Evolutionary conservation across 1,140 invertebrate species (phyloP).

Genomic region (Oedothorax gibbosus): DNA sequence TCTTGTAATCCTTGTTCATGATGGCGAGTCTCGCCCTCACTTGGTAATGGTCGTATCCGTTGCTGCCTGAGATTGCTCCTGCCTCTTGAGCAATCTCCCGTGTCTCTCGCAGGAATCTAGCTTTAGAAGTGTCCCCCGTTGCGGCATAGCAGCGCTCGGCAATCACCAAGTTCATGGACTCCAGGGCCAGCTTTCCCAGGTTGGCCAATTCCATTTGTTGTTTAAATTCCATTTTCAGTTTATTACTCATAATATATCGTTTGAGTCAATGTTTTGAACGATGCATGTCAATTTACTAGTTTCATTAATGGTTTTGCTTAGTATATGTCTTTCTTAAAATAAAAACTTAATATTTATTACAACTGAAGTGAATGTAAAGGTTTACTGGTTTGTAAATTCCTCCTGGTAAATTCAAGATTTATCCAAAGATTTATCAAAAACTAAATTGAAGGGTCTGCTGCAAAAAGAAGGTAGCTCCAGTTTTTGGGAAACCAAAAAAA

Average conservation of each 20-base stretch:
- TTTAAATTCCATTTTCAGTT: background rate
- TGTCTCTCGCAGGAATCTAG: conserved; percentile 84
- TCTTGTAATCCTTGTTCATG: conserved; percentile 86
- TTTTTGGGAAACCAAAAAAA: too few species aligned
- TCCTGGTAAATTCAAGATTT: background rate
- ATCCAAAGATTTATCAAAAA: too few species aligned
- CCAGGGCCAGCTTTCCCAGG: conserved; percentile 83
- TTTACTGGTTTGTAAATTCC: background rate
- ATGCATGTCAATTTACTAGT: too few species aligned
- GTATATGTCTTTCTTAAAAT: too few species aligned
- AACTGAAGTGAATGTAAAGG: background rate
- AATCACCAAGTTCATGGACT: conserved; percentile 75
- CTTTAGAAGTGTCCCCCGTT: conserved; percentile 89
- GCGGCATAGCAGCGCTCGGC: conserved; percentile 92
- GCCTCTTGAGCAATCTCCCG: conserved; percentile 75
- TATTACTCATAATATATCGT: too few species aligned
- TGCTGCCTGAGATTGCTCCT: conserved; percentile 70
- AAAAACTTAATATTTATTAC: too few species aligned
- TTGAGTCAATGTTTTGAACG: too few species aligned
- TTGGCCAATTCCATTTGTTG: too few species aligned
- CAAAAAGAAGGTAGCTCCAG: too few species aligned
- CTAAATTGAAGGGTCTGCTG: too few species aligned
- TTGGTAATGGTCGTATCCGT: conserved; percentile 77
- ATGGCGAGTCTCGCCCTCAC: conserved; percentile 90
- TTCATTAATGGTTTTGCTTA: too few species aligned